Percentiles rank a stretch among this genome's conserved stretches.
phyloP scores from a whole-genome alignment of 2,888 invertebrate genomes.

The Craniophora ligustri region DNA sequence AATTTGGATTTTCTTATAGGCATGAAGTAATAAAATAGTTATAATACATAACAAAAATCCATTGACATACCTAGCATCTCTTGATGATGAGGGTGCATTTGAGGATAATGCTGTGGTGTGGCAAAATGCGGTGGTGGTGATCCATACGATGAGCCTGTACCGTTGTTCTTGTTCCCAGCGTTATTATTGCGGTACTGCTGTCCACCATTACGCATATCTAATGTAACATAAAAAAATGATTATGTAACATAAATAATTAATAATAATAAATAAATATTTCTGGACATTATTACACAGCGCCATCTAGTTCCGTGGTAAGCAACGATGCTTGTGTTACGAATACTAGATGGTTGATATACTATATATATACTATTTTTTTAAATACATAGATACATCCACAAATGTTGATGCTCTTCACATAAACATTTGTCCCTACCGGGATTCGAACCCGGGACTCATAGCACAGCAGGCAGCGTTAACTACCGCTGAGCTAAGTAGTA shows the following conservation, averaged over 20 bases:
- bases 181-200: slow-evolving; percentile 81
- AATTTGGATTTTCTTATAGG: not conserved
- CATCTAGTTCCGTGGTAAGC: too few relatives aligned
- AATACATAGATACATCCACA: too few relatives aligned
- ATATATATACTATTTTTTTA: too few relatives aligned
- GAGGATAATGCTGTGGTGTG: slow-evolving; percentile 81
- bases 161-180: slow-evolving; percentile 76
- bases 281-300: too few relatives aligned
- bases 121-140: slow-evolving; percentile 86
- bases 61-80: slow-evolving; percentile 81
- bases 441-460: too few relatives aligned
- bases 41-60: not conserved
- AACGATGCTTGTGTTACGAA: too few relatives aligned
- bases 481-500: too few relatives aligned
- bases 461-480: too few relatives aligned
- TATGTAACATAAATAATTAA: not conserved
- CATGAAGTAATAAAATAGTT: not conserved
- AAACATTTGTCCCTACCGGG: too few relatives aligned
- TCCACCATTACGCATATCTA: slow-evolving; percentile 78
- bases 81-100: slow-evolving; percentile 86
- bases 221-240: not conserved
- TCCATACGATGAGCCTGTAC: slow-evolving; percentile 83
- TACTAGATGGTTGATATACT: too few relatives aligned
- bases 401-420: too few relatives aligned
- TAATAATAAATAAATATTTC: too few relatives aligned